Percentiles rank a stretch among this genome's conserved stretches.
These are phyloP conservation scores for Epiblema foenella DNA, from an alignment of 2,888 invertebrate species.

Conservation along the genomic window DNA sequence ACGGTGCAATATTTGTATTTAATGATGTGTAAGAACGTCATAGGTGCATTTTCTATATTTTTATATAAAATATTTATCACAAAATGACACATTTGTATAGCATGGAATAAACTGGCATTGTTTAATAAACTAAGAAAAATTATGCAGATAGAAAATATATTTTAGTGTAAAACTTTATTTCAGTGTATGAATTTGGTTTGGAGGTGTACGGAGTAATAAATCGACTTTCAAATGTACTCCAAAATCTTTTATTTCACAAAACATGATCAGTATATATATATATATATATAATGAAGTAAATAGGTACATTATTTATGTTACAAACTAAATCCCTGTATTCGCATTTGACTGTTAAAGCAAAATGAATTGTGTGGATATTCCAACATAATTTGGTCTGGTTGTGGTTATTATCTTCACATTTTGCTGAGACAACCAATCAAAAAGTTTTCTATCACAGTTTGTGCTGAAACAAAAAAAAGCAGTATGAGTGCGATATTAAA, in stretches of 20 bases:
- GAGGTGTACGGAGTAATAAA: neutral
- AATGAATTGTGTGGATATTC: slow-evolving; percentile 73
- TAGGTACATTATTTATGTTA: slow-evolving; percentile 72
- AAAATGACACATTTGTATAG: no score
- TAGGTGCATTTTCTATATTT: neutral
- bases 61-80: no score
- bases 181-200: neutral
- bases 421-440: slow-evolving; percentile 85
- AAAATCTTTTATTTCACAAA: slow-evolving; percentile 65
- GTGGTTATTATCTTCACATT: slow-evolving; percentile 66
- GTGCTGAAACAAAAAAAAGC: slow-evolving; percentile 83
- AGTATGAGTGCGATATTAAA: slow-evolving; percentile 1
- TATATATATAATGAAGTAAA: slow-evolving; percentile 72
- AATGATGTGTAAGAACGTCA: neutral
- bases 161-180: neutral
- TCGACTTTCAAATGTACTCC: neutral
- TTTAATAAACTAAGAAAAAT: no score
- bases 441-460: slow-evolving; percentile 91
- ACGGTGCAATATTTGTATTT: slow-evolving; percentile 21
- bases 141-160: neutral
- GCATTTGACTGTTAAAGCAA: slow-evolving; percentile 77
- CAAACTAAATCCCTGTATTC: slow-evolving; percentile 84
- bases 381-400: slow-evolving; percentile 65
- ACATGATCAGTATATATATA: slow-evolving; percentile 67
- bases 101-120: no score